Percentiles rank a stretch among this genome's conserved stretches.
Conservation (phyloP, 2,113 vertebrate genomes). For the Odontesthes bonariensis region DNA sequence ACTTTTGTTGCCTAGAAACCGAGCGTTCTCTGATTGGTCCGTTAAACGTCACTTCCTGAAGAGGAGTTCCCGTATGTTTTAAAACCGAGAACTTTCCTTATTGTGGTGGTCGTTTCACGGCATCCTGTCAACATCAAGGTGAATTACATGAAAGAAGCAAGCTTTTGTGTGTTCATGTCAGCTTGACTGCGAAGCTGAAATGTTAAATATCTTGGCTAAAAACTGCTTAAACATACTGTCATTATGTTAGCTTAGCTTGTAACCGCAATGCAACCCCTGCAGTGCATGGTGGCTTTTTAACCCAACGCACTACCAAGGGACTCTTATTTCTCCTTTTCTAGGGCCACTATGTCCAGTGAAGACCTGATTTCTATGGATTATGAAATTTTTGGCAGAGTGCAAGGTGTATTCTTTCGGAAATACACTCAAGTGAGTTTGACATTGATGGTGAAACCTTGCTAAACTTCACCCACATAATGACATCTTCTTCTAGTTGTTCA, state of each 20-base stretch:
- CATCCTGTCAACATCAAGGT: slow-evolving; percentile 33
- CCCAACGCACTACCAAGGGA: not conserved
- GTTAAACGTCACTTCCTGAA: slow-evolving; percentile 42
- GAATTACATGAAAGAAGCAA: not conserved
- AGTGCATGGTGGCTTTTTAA: not conserved
- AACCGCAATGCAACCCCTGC: not conserved
- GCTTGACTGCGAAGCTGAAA: not conserved
- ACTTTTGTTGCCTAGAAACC: slow-evolving; percentile 74
- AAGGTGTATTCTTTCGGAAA: slow-evolving; percentile 96
- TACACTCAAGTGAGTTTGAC: slow-evolving; percentile 88
- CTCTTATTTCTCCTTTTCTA: slow-evolving; percentile 32
- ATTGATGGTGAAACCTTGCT: not conserved
- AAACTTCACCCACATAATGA: not conserved
- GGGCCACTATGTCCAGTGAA: slow-evolving; percentile 84
- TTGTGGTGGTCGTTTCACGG: not conserved
- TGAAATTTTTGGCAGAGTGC: slow-evolving; percentile 92
- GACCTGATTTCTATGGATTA: slow-evolving; percentile 91
- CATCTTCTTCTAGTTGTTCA: too few species aligned
- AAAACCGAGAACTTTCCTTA: not conserved
- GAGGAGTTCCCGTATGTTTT: slow-evolving; percentile 40
- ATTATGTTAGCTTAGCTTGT: slow-evolving; percentile 21
- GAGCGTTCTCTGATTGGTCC: slow-evolving; percentile 57
- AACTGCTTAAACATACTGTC: not conserved
- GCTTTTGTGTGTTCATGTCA: rapidly evolving
- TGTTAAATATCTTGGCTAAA: not conserved